Conservation (phyloP, 2,888 invertebrate genomes). For the Chironomus tentans region DNA sequence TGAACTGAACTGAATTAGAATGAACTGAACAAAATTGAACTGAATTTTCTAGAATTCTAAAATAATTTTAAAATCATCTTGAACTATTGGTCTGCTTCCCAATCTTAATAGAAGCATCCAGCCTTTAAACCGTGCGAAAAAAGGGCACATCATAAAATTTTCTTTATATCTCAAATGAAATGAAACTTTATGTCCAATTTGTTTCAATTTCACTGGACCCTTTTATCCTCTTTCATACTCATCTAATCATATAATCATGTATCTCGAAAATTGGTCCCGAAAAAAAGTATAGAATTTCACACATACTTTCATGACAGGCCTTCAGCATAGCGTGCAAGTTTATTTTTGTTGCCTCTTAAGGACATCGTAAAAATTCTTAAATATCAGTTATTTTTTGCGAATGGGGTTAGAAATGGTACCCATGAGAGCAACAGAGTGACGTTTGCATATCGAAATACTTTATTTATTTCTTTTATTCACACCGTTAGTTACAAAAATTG, state of each 20-base stretch:
- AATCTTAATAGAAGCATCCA: too few relatives aligned
- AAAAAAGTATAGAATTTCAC: constrained; percentile 16
- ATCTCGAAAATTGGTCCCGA: not conserved
- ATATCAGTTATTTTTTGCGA: constrained; percentile 18
- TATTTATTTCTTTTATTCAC: too few relatives aligned
- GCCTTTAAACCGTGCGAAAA: too few relatives aligned
- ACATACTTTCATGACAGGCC: too few relatives aligned
- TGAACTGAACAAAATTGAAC: not conserved
- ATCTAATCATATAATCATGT: not conserved
- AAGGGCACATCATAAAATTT: too few relatives aligned
- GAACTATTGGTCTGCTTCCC: too few relatives aligned
- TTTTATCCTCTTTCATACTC: not conserved
- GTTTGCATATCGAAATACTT: not conserved
- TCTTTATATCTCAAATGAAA: constrained; percentile 4
- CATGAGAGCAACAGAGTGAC: not conserved
- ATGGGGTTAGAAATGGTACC: constrained; percentile 24
- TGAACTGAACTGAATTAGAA: not conserved
- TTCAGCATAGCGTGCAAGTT: not conserved
- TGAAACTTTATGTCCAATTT: constrained; percentile 24
- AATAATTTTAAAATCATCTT: too few relatives aligned
- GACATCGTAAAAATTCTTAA: not conserved
- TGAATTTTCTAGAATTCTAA: not conserved
- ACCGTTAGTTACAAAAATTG: too few relatives aligned
- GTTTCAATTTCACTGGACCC: constrained; percentile 14
- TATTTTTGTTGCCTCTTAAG: not conserved